phyloP scores from a whole-genome alignment of 23 tunicate genomes.

The Clavelina lepadiformis region DNA sequence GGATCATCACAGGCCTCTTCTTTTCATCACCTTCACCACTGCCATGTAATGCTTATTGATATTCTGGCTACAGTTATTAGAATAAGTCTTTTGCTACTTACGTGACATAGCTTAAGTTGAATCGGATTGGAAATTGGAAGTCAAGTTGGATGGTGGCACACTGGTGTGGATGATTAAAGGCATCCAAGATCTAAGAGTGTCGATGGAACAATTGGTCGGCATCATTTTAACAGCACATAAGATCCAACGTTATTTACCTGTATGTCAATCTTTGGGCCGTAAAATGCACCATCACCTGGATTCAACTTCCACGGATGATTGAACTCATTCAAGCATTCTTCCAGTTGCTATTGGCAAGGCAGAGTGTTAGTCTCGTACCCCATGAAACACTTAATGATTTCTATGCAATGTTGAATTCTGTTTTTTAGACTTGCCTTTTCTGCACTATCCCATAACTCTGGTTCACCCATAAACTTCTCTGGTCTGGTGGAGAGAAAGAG shows the following conservation, averaged over 20 bases:
- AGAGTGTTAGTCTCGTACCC: too few species aligned
- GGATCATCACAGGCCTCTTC: conserved; percentile 82
- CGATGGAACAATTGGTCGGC: too few species aligned
- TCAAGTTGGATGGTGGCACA: conserved; percentile 89
- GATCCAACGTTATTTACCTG: conserved; percentile 24
- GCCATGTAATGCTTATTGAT: background rate
- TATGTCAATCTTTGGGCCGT: conserved; percentile 89
- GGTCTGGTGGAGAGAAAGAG: conserved; percentile 82
- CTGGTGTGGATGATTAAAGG: conserved; percentile 75
- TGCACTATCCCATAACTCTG: conserved; percentile 77
- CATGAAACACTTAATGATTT: too few species aligned
- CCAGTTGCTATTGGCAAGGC: conserved; percentile 51
- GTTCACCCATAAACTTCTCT: conserved; percentile 78
- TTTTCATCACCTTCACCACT: conserved; percentile 66
- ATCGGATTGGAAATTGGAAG: conserved; percentile 77
- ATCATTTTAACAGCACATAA: too few species aligned
- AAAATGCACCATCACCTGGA: conserved; percentile 96
- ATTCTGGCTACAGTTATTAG: too few species aligned
- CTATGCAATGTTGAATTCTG: too few species aligned
- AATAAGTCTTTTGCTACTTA: too few species aligned
- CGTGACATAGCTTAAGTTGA: conserved; percentile 74
- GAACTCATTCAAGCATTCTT: conserved; percentile 58
- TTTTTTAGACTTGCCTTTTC: conserved; percentile 57
- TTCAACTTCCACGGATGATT: conserved; percentile 66
- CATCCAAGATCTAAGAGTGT: conserved; percentile 73